Percentiles rank a stretch among this genome's conserved stretches.
Conservation (phyloP, 2,888 invertebrate genomes). For the Biston betularia region DNA sequence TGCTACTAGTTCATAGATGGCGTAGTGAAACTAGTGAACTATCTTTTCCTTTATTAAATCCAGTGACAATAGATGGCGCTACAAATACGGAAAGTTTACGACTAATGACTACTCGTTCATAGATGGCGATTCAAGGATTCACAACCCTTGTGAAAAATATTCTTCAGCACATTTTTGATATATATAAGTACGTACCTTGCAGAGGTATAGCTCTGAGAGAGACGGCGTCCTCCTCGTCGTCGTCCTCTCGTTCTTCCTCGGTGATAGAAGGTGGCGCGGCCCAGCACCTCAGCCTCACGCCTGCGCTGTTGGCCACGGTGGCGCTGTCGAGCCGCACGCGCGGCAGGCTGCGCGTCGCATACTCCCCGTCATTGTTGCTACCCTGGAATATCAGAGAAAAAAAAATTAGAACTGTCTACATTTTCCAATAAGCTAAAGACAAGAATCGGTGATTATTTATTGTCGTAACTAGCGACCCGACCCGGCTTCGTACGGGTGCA, state of each 20-base stretch:
- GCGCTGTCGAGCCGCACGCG: constrained; percentile 90
- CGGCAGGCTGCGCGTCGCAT: constrained; percentile 83
- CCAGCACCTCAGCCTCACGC: constrained; percentile 87
- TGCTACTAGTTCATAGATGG: too few species aligned
- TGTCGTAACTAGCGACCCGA: too few species aligned
- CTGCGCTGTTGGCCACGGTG: constrained; percentile 85
- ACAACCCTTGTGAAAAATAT: not conserved
- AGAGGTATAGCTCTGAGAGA: constrained; percentile 88
- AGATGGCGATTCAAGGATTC: constrained; percentile 57
- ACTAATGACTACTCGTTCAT: constrained; percentile 35
- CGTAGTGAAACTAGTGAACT: too few species aligned
- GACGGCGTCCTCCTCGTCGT: constrained; percentile 88
- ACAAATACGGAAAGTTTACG: not conserved
- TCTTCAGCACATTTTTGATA: not conserved
- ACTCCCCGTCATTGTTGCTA: constrained; percentile 76
- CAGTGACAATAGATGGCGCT: constrained; percentile 26
- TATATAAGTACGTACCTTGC: constrained; percentile 75
- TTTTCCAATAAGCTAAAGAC: too few species aligned
- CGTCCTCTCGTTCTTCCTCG: constrained; percentile 88
- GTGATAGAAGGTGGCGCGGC: constrained; percentile 89
- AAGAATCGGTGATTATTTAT: too few species aligned
- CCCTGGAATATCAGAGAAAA: constrained; percentile 52
- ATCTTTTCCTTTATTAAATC: too few species aligned
- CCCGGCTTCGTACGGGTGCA: too few species aligned
- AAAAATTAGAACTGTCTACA: not conserved